Conservation (phyloP, 1,140 invertebrate genomes). For the Lucilia sericata region DNA sequence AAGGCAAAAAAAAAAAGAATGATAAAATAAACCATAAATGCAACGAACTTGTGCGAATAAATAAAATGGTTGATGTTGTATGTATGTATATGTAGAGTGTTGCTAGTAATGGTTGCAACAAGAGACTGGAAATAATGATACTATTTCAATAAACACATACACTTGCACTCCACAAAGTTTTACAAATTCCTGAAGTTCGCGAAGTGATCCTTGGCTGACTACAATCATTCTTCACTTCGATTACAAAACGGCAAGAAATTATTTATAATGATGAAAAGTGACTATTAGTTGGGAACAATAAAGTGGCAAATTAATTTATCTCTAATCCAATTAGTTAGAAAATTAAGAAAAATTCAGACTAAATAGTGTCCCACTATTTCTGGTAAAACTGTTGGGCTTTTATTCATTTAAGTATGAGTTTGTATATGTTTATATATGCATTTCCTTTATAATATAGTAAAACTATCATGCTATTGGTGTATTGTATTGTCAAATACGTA, state of each 20-base stretch:
- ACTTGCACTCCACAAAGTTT: neutral
- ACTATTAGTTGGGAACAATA: too few relatives aligned
- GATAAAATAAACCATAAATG: neutral
- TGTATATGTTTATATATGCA: neutral
- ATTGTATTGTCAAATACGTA: slow-evolving; percentile 48
- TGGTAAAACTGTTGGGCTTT: too few relatives aligned
- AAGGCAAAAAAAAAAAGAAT: neutral
- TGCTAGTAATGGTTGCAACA: neutral
- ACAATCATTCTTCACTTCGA: too few relatives aligned
- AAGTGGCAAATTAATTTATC: too few relatives aligned
- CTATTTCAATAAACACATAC: neutral
- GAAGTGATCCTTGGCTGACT: too few relatives aligned
- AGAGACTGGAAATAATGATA: slow-evolving; percentile 23
- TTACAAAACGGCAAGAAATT: too few relatives aligned
- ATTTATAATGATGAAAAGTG: too few relatives aligned
- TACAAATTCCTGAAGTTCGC: neutral
- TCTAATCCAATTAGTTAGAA: too few relatives aligned
- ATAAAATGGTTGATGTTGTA: too few relatives aligned
- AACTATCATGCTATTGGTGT: neutral
- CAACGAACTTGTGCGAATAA: too few relatives aligned
- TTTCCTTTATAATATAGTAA: slow-evolving; percentile 4
- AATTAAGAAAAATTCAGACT: too few relatives aligned
- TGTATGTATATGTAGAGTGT: neutral
- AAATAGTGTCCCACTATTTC: too few relatives aligned
- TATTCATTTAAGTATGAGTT: neutral